These are phyloP conservation scores for Chrysolina haemoptera DNA, from an alignment of 2,888 invertebrate species.

Conservation along the genomic window DNA sequence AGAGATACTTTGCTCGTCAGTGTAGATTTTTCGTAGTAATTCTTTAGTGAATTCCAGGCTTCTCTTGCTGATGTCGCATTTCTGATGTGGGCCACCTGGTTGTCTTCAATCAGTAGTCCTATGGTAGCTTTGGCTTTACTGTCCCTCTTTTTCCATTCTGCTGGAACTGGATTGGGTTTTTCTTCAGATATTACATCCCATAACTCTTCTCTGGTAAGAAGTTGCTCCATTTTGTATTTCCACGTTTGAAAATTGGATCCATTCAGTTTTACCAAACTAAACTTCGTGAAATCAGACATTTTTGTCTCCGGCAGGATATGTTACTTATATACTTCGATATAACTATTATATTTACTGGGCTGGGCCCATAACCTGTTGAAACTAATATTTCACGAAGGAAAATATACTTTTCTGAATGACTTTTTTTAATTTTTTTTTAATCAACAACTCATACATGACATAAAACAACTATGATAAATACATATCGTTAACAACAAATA, in stretches of 20 bases:
- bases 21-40: too few relatives aligned
- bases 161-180: background rate
- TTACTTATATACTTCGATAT: background rate
- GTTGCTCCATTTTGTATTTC: background rate
- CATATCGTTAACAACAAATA: too few relatives aligned
- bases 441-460: too few relatives aligned
- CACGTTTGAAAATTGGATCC: background rate
- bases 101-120: too few relatives aligned
- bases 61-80: background rate
- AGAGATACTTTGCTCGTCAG: too few relatives aligned
- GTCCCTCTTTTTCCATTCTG: background rate
- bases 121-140: too few relatives aligned
- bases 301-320: background rate
- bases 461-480: too few relatives aligned
- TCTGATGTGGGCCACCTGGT: too few relatives aligned
- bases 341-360: background rate
- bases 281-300: background rate
- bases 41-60: background rate
- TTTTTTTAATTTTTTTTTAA: too few relatives aligned
- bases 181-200: background rate
- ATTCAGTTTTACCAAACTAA: too few relatives aligned
- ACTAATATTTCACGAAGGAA: background rate
- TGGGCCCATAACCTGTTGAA: background rate
- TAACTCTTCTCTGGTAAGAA: background rate
- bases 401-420: too few relatives aligned